These are phyloP conservation scores for Montipora cactus DNA, from an alignment of 64 coral and sea anemone species.

Conservation along the genomic window DNA sequence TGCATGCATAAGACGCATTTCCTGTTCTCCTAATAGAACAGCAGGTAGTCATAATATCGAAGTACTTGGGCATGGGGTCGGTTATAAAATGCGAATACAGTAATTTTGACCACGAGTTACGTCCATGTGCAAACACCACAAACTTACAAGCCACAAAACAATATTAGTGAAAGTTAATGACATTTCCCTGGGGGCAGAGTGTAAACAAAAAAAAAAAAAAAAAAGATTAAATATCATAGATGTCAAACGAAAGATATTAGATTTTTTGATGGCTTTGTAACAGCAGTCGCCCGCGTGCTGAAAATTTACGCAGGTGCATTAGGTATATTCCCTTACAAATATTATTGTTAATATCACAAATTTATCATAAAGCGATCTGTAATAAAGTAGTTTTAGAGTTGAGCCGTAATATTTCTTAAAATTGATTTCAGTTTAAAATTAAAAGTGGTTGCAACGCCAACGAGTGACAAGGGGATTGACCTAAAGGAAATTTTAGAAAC, in stretches of 20 bases:
- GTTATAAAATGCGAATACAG: neutral
- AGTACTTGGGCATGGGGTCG: neutral
- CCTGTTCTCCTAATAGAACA: neutral
- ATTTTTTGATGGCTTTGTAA: neutral
- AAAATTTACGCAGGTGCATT: too few relatives aligned
- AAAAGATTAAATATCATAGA: neutral
- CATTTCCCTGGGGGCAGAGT: neutral
- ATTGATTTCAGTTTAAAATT: too few relatives aligned
- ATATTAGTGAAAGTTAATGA: constrained; percentile 26
- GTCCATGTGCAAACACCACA: neutral
- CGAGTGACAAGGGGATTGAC: too few relatives aligned
- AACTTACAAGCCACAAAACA: neutral
- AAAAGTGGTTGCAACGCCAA: too few relatives aligned
- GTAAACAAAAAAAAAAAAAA: neutral
- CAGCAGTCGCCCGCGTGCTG: neutral
- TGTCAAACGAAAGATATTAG: neutral
- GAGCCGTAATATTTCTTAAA: too few relatives aligned
- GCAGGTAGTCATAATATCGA: neutral
- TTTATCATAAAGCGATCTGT: too few relatives aligned
- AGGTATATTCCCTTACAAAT: too few relatives aligned
- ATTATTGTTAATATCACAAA: too few relatives aligned
- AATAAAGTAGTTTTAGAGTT: too few relatives aligned
- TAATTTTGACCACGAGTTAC: neutral
- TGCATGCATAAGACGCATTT: neutral
- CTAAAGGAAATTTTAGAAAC: too few relatives aligned